A percentile compares a stretch with the other conserved stretches of the same genome.
These are phyloP conservation scores for Crocidura indochinensis DNA, from an alignment of 2,797 vertebrate species.

Conservation along the genomic window DNA sequence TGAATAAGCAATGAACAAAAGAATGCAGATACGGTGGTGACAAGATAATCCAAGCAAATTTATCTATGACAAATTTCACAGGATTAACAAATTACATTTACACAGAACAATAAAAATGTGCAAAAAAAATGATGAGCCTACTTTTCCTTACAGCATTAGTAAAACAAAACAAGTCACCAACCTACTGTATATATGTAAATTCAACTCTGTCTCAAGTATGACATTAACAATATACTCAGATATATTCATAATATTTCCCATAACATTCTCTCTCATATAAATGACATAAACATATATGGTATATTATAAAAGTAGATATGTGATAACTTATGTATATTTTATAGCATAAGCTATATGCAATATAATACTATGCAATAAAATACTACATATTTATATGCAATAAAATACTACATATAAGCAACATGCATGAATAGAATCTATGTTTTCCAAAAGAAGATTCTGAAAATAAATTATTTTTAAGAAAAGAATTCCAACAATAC, in stretches of 20 bases:
- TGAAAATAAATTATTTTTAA: conserved; percentile 66
- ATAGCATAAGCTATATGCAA: conserved; percentile 36
- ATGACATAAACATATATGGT: conserved; percentile 6
- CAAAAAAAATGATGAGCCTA: conserved; percentile 89
- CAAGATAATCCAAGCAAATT: conserved; percentile 96
- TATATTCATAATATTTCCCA: conserved; percentile 73
- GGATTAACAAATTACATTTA: conserved; percentile 96
- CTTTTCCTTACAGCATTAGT: conserved; percentile 88
- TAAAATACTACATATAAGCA: background rate
- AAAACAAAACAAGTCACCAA: conserved; percentile 85
- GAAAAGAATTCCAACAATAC: background rate
- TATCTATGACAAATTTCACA: conserved; percentile 95
- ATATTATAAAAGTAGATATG: background rate
- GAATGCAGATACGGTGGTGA: conserved; percentile 95
- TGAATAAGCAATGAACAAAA: conserved; percentile 96
- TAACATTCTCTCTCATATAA: conserved; percentile 67
- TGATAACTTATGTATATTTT: background rate
- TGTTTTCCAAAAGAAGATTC: conserved; percentile 69
- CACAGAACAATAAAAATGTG: conserved; percentile 94
- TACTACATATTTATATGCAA: background rate
- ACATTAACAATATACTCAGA: conserved; percentile 85
- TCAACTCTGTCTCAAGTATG: conserved; percentile 89
- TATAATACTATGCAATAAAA: background rate
- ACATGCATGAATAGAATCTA: conserved; percentile 13
- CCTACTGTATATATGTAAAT: conserved; percentile 86